Percentiles rank a stretch among this genome's conserved stretches.
Evolutionary conservation across 2,797 vertebrate species (phyloP).

Genomic region (Anabacerthia variegaticeps): DNA sequence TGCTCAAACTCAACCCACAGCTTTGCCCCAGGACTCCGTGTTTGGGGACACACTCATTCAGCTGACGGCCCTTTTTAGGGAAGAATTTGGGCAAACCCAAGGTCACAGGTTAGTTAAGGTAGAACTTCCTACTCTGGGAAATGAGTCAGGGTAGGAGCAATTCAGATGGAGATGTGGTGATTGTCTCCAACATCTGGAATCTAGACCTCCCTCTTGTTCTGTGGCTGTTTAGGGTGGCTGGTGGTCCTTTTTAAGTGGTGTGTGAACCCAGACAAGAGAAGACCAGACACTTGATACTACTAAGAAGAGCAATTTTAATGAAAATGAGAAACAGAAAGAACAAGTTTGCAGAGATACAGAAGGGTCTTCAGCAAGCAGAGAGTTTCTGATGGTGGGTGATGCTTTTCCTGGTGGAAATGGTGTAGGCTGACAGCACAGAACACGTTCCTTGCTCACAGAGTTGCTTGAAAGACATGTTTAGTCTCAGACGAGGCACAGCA

Average conservation of each 20-base stretch:
- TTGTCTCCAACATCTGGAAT: background rate
- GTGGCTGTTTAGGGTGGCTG: background rate
- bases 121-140: background rate
- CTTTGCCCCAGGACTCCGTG: background rate
- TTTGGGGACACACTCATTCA: background rate
- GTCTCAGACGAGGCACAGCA: background rate
- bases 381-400: fast-evolving
- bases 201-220: background rate
- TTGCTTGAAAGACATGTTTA: background rate
- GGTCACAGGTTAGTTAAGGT: background rate
- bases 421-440: background rate
- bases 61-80: background rate
- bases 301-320: background rate
- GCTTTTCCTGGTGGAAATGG: background rate
- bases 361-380: background rate
- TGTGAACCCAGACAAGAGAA: background rate
- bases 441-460: fast-evolving
- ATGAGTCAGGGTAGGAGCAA: background rate
- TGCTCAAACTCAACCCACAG: background rate
- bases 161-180: background rate
- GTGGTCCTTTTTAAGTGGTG: fast-evolving
- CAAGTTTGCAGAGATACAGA: background rate
- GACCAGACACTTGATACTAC: background rate
- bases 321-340: background rate
- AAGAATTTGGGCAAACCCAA: background rate